Evolutionary conservation across 2,797 vertebrate genomes (phyloP).

Genomic region (Galagoides demidoff): DNA sequence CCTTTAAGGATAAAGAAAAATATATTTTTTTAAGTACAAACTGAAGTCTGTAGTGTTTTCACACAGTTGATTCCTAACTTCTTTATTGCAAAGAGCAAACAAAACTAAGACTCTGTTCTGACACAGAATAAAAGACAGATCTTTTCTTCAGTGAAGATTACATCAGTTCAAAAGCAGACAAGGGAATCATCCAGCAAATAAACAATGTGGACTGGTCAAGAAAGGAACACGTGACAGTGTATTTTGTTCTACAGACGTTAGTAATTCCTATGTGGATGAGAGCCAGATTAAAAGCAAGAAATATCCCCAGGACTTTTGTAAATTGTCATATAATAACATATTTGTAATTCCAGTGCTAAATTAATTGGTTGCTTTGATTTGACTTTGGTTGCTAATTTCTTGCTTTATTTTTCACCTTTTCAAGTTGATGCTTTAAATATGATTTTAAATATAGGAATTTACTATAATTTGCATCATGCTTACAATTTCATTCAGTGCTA

Average conservation of each 20-base stretch:
- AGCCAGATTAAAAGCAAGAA: conserved; percentile 36
- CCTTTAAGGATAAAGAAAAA: not conserved
- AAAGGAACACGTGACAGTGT: not conserved
- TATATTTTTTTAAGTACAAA: not conserved
- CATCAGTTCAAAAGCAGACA: conserved; percentile 55
- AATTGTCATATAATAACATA: not conserved
- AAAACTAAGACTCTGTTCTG: conserved; percentile 65
- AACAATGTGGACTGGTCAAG: conserved; percentile 5
- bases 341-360: not conserved
- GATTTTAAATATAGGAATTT: not conserved
- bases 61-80: conserved; percentile 51
- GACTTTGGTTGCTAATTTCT: not conserved
- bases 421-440: not conserved
- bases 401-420: conserved; percentile 1
- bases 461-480: not conserved
- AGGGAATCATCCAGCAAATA: conserved; percentile 38
- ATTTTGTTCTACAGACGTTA: not conserved
- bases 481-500: not conserved
- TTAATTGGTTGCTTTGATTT: not conserved
- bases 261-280: not conserved
- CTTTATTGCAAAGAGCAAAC: conserved; percentile 63
- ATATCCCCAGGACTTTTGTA: not conserved
- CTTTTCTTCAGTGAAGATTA: conserved; percentile 64
- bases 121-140: conserved; percentile 54
- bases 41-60: conserved; percentile 42